Evolutionary conservation across 2,113 vertebrate species (phyloP).

Genomic region (Siphamia tubifer): DNA sequence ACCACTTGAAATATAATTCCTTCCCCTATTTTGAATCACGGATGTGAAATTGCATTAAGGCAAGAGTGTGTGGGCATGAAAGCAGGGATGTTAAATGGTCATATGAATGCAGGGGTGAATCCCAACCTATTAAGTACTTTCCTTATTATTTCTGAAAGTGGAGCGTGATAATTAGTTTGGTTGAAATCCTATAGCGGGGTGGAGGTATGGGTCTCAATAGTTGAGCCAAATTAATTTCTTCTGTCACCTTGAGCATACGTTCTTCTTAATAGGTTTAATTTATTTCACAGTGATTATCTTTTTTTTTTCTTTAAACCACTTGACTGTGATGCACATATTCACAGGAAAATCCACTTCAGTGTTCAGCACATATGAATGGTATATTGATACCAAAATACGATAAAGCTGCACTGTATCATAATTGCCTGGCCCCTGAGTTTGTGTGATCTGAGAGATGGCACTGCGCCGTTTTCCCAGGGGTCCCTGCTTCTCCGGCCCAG

Average conservation of each 20-base stretch:
- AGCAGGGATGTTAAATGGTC: constrained; percentile 74
- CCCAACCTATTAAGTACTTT: constrained; percentile 79
- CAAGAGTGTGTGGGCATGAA: constrained; percentile 69
- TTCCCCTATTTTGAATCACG: constrained; percentile 64
- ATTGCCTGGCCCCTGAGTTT: constrained; percentile 32
- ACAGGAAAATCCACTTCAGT: constrained; percentile 53
- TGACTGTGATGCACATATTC: constrained; percentile 61
- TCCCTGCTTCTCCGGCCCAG: constrained; percentile 55
- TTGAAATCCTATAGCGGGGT: constrained; percentile 74
- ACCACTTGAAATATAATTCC: constrained; percentile 76
- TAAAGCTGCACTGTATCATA: constrained; percentile 37
- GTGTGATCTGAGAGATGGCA: constrained; percentile 64
- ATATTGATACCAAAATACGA: constrained; percentile 56
- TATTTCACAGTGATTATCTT: constrained; percentile 76
- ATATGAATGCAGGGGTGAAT: constrained; percentile 77
- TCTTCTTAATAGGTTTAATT: constrained; percentile 79
- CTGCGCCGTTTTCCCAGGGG: constrained; percentile 75
- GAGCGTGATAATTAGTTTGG: constrained; percentile 80
- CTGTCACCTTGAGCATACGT: constrained; percentile 77
- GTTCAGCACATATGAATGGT: constrained; percentile 22
- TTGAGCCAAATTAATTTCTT: constrained; percentile 79
- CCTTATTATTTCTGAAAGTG: constrained; percentile 80
- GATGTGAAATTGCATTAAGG: constrained; percentile 76
- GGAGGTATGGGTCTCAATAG: constrained; percentile 75
- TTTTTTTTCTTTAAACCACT: constrained; percentile 38